Evolutionary conservation across 2,113 vertebrate species (phyloP).

Genomic region (Oreochromis spilurus): DNA sequence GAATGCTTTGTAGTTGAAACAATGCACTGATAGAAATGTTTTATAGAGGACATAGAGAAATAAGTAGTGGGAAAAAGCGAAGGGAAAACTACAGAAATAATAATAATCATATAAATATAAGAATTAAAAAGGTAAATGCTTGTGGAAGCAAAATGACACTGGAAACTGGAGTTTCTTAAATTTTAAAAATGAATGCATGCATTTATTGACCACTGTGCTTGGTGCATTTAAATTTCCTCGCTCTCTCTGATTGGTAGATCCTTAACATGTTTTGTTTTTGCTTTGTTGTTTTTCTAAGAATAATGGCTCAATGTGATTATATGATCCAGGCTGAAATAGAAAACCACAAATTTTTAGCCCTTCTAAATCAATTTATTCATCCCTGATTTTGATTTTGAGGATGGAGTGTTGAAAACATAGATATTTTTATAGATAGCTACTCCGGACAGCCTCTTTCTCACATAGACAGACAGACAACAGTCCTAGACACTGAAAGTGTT

Average conservation of each 20-base stretch:
- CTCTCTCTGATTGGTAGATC: background rate
- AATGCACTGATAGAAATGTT: background rate
- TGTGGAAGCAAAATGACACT: background rate
- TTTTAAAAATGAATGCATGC: background rate
- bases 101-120: background rate
- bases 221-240: background rate
- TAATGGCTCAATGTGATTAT: background rate
- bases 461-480: background rate
- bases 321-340: background rate
- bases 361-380: background rate
- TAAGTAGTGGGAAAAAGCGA: background rate
- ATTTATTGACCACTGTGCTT: background rate
- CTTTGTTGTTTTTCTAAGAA: background rate
- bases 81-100: background rate
- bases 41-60: background rate
- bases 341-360: background rate
- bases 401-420: background rate
- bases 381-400: background rate
- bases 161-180: background rate
- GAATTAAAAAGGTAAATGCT: background rate
- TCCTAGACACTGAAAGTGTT: background rate
- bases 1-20: background rate
- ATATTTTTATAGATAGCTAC: background rate
- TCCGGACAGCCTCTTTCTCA: background rate
- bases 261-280: background rate